Percentiles rank a stretch among this genome's conserved stretches.
phyloP scores from a whole-genome alignment of 2,888 invertebrate species.

The Mactromeris polynyma region DNA sequence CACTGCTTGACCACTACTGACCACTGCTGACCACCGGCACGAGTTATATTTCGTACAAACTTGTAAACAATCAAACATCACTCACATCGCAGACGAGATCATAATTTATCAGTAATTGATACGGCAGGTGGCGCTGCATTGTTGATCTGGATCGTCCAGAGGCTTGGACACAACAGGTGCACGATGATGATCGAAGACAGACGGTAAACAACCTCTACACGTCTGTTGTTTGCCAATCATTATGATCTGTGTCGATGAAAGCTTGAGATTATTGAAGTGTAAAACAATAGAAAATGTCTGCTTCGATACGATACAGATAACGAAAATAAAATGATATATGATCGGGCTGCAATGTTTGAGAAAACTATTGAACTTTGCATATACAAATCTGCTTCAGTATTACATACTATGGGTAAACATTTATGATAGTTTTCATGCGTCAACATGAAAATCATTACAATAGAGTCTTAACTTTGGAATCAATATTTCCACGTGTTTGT shows the following conservation, averaged over 20 bases:
- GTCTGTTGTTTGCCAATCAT: constrained; percentile 1
- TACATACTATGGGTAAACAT: no score
- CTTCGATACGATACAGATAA: background rate
- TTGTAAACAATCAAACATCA: constrained; percentile 22
- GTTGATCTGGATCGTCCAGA: background rate
- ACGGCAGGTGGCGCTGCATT: constrained; percentile 15
- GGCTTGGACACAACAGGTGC: constrained; percentile 17
- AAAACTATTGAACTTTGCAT: background rate
- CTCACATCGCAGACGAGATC: constrained; percentile 11
- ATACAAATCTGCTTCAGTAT: no score
- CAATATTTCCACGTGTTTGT: no score
- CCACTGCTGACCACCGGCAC: background rate
- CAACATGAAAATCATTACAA: no score
- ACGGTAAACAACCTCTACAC: background rate
- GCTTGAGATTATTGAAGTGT: background rate
- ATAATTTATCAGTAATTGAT: constrained; percentile 21
- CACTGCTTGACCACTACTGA: background rate
- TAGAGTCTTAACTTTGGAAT: no score
- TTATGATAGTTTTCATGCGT: no score
- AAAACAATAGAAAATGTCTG: constrained; percentile 15
- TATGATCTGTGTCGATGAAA: background rate
- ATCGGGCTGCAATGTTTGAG: background rate
- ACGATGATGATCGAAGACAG: background rate
- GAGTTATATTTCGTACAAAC: background rate
- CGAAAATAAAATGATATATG: background rate